Percentiles rank a stretch among this genome's conserved stretches.
Evolutionary conservation across 2,113 vertebrate genomes (phyloP).

Genomic region (Theristicus caerulescens): DNA sequence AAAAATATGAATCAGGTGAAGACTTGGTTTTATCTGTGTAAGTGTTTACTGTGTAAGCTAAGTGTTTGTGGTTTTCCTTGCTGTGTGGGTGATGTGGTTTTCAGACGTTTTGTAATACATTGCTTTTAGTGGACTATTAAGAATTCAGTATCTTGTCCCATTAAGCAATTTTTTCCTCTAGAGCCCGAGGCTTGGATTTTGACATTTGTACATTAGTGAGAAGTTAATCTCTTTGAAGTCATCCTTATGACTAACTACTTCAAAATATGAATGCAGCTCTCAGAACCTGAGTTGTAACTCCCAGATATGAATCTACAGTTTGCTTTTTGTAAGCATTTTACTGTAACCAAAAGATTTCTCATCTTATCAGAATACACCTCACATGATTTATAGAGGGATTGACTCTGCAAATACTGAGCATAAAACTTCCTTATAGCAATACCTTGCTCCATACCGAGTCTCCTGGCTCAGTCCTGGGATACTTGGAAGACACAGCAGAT

Average conservation of each 20-base stretch:
- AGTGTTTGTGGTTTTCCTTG: constrained; percentile 62
- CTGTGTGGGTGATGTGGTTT: constrained; percentile 58
- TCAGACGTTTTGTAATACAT: constrained; percentile 9
- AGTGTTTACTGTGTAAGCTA: constrained; percentile 67
- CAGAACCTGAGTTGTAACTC: neutral
- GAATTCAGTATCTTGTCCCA: neutral
- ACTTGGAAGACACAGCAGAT: neutral
- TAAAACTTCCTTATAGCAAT: neutral
- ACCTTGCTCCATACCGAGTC: neutral
- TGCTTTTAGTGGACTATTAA: constrained; percentile 4
- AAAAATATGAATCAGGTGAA: constrained; percentile 75
- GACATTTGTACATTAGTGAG: neutral
- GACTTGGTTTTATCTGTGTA: constrained; percentile 81
- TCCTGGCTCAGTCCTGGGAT: neutral
- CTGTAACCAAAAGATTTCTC: neutral
- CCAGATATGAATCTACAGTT: neutral
- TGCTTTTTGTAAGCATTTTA: neutral
- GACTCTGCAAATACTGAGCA: neutral
- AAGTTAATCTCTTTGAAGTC: neutral
- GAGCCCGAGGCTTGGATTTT: neutral
- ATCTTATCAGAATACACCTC: neutral
- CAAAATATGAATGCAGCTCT: neutral
- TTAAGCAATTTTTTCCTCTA: neutral
- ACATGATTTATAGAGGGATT: neutral
- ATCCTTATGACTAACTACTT: neutral